These are phyloP conservation scores for Pelagia noctiluca DNA, from an alignment of 30 jellyfish, hydroid and myxozoan genomes.

Conservation along the genomic window DNA sequence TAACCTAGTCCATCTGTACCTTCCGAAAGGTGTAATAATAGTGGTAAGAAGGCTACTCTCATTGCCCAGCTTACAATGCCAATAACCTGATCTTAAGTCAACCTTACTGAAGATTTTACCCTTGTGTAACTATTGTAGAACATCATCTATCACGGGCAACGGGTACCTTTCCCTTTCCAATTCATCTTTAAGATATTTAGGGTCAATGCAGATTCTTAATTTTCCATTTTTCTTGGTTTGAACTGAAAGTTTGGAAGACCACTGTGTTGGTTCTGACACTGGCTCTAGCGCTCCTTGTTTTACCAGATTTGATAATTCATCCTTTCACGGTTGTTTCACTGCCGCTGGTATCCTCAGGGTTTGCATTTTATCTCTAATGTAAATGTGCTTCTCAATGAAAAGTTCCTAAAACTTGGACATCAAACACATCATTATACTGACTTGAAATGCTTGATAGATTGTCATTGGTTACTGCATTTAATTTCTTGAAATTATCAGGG, in stretches of 20 bases:
- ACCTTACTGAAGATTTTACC: slow-evolving; percentile 32
- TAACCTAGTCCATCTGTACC: too few species aligned
- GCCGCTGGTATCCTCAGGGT: slow-evolving; percentile 50
- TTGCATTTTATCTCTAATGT: slow-evolving; percentile 30
- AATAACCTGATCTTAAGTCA: slow-evolving; percentile 4
- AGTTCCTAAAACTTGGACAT: slow-evolving; percentile 23
- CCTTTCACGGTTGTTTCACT: slow-evolving; percentile 28
- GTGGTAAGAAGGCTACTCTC: too few species aligned
- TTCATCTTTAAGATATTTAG: slow-evolving; percentile 29
- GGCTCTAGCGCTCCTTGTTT: slow-evolving; percentile 48
- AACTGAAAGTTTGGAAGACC: slow-evolving; percentile 28
- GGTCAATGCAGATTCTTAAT: slow-evolving; percentile 33
- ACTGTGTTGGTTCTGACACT: slow-evolving; percentile 39
- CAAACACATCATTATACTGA: slow-evolving; percentile 47
- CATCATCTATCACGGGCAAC: slow-evolving; percentile 36
- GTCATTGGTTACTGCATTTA: slow-evolving; percentile 46
- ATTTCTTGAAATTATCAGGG: slow-evolving; percentile 38
- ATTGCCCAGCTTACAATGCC: too few species aligned
- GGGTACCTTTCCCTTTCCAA: slow-evolving; percentile 27
- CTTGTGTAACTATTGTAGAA: slow-evolving; percentile 23
- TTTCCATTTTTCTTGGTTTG: slow-evolving; percentile 38
- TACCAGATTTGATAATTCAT: slow-evolving; percentile 26
- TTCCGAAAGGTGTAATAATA: too few species aligned
- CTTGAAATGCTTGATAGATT: slow-evolving; percentile 26
- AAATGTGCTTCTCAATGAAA: slow-evolving; percentile 46